These are phyloP conservation scores for Dasypogon diadema DNA, from an alignment of 2,888 invertebrate genomes.

Conservation along the genomic window DNA sequence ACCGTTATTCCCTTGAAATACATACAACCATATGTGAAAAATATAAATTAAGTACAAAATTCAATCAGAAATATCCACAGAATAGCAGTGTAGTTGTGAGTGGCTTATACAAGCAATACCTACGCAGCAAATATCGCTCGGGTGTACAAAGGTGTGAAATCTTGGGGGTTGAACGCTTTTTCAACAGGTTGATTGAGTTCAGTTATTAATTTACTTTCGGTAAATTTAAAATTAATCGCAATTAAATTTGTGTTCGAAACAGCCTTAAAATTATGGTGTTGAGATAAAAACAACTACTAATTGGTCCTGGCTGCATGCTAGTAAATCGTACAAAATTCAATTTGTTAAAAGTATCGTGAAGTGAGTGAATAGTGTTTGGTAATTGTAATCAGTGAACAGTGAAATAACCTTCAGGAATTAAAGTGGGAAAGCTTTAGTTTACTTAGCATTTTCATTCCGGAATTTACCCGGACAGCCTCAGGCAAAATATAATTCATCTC, in stretches of 20 bases:
- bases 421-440: not conserved
- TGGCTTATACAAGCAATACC: conserved; percentile 3
- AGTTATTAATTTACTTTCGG: conserved; percentile 39
- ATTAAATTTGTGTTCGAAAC: not conserved
- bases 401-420: not conserved
- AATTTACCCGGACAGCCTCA: not conserved
- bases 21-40: conserved; percentile 40
- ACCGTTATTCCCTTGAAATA: conserved; percentile 29
- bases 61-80: conserved; percentile 34
- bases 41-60: conserved; percentile 45
- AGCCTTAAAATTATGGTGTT: not conserved
- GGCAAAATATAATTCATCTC: conserved; percentile 3
- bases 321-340: not conserved
- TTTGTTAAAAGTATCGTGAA: no score
- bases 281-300: not conserved
- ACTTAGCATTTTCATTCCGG: conserved; percentile 1
- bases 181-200: conserved; percentile 54
- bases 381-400: not conserved
- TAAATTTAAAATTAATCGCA: conserved; percentile 1
- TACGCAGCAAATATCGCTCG: conserved; percentile 18
- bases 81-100: conserved; percentile 33
- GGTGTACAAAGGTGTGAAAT: conserved; percentile 30
- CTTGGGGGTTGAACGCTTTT: conserved; percentile 44
- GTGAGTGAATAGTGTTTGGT: not conserved
- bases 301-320: not conserved